Conservation (phyloP, 2,888 invertebrate species). For the Caenorhabditis sulstoni region DNA sequence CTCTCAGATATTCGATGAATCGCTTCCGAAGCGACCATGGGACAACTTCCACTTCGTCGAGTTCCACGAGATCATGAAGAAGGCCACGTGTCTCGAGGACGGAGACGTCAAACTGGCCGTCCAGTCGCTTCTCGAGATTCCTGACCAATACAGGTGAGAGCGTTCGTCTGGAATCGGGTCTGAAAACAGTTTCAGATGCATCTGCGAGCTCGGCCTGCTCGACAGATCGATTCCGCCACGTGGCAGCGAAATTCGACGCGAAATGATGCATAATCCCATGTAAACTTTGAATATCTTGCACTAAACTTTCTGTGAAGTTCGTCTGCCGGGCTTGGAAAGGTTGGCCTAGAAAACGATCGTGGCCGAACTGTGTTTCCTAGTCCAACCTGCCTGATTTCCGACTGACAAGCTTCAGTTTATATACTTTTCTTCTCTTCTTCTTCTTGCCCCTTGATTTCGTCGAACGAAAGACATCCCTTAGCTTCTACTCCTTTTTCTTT, state of each 20-base stretch:
- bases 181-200: slow-evolving; percentile 53
- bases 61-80: slow-evolving; percentile 80
- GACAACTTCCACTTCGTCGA: slow-evolving; percentile 84
- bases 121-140: slow-evolving; percentile 83
- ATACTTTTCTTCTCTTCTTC: slow-evolving; percentile 5
- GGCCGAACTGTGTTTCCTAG: no score
- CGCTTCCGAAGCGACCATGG: slow-evolving; percentile 82
- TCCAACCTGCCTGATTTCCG: no score
- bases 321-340: background rate
- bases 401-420: no score
- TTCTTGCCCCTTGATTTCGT: slow-evolving; percentile 34
- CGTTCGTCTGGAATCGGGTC: background rate
- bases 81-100: slow-evolving; percentile 53
- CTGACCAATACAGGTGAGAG: slow-evolving; percentile 82
- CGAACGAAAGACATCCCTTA: slow-evolving; percentile 30
- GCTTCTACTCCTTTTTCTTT: background rate
- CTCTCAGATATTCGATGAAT: slow-evolving; percentile 82
- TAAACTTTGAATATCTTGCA: slow-evolving; percentile 11
- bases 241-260: slow-evolving; percentile 66
- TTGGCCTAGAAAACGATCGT: background rate
- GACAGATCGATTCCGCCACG: slow-evolving; percentile 63
- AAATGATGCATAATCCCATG: slow-evolving; percentile 61
- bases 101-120: slow-evolving; percentile 80
- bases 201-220: slow-evolving; percentile 70
- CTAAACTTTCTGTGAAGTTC: background rate